A percentile compares a stretch with the other conserved stretches of the same genome.
Evolutionary conservation across 2,113 vertebrate genomes (phyloP).

Genomic region (Rhinopomastus cyanomelas): DNA sequence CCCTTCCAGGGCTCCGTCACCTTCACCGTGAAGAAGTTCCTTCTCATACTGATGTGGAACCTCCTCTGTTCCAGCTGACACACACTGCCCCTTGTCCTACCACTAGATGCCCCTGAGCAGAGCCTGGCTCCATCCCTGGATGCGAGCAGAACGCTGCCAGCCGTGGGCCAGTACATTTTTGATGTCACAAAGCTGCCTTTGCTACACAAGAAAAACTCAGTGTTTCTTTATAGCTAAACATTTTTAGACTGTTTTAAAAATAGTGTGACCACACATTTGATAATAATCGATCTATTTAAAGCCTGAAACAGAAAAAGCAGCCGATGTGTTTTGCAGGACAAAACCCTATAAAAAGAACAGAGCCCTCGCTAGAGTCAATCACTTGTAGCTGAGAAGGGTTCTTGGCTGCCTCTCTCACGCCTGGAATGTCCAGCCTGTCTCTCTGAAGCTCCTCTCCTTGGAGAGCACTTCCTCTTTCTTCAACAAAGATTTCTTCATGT

Average conservation of each 20-base stretch:
- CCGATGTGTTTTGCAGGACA: not conserved
- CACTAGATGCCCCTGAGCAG: too few species aligned
- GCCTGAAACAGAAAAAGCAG: not conserved
- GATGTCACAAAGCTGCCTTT: not conserved
- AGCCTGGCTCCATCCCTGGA: too few species aligned
- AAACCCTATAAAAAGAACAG: conserved; percentile 4
- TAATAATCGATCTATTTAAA: not conserved
- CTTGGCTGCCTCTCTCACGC: conserved; percentile 4
- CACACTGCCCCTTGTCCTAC: too few species aligned
- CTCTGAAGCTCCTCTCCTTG: not conserved
- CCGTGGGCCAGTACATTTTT: not conserved
- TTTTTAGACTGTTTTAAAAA: not conserved
- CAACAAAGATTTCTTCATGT: not conserved
- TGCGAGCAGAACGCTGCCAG: not conserved
- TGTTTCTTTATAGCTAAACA: not conserved
- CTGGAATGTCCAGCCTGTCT: not conserved
- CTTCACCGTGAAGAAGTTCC: too few species aligned
- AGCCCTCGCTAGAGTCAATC: conserved; percentile 4
- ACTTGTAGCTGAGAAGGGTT: not conserved
- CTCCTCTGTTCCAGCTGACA: too few species aligned
- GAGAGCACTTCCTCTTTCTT: not conserved
- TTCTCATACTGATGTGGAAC: too few species aligned
- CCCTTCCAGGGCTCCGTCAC: too few species aligned
- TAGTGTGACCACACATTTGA: not conserved
- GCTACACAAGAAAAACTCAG: not conserved